phyloP scores from a whole-genome alignment of 2,113 vertebrate genomes.

The Paedocypris sp. region DNA sequence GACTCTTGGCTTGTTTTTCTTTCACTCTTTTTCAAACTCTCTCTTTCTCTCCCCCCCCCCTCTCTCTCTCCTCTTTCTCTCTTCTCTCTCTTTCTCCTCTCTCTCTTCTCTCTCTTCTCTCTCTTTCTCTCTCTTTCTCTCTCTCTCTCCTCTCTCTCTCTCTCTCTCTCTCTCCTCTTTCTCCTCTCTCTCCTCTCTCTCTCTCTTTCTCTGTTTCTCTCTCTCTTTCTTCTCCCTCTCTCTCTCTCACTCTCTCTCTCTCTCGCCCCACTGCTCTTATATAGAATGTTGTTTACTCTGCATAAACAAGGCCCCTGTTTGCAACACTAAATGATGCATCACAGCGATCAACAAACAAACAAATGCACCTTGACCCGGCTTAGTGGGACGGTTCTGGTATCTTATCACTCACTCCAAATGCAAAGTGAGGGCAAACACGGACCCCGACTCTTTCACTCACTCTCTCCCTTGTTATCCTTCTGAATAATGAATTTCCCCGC shows the following conservation, averaged over 20 bases:
- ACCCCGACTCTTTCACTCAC: neutral
- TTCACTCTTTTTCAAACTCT: no score
- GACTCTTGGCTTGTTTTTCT: no score
- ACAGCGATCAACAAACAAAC: conserved; percentile 24
- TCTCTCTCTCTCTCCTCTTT: neutral
- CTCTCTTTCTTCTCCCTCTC: neutral
- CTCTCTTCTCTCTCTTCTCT: no score
- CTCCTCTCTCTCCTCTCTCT: conserved; percentile 39
- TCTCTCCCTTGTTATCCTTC: neutral
- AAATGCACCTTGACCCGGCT: conserved; percentile 5
- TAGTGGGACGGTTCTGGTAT: neutral
- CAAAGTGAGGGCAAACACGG: conserved; percentile 8
- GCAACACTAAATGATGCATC: conserved; percentile 15
- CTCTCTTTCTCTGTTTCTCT: no score
- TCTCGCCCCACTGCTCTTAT: neutral
- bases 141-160: neutral
- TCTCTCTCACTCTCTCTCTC: neutral
- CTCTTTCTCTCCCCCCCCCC: no score
- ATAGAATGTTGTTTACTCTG: conserved; percentile 9
- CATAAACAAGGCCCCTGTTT: conserved; percentile 3
- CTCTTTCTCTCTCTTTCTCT: no score
- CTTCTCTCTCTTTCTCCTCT: no score
- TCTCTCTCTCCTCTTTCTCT: no score
- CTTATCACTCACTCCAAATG: conserved; percentile 1
- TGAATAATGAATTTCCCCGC: conserved; percentile 20